These are phyloP conservation scores for Myrmophylax atrothorax DNA, from an alignment of 2,113 vertebrate species.

Conservation along the genomic window DNA sequence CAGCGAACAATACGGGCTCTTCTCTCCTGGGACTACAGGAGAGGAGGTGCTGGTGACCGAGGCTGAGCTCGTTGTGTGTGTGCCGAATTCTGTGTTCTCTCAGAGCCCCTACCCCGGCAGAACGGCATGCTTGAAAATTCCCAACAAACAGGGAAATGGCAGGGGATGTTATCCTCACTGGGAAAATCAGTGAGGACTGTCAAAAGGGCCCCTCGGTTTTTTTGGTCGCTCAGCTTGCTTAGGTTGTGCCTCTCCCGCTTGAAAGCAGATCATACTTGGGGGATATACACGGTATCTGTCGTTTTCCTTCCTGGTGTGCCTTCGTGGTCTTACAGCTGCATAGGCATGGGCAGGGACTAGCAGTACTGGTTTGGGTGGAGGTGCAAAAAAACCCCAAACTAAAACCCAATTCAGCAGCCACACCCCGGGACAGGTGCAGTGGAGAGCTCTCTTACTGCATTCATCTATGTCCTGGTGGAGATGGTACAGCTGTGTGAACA, in stretches of 20 bases:
- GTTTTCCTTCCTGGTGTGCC: neutral
- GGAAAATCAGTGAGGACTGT: neutral
- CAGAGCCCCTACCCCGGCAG: neutral
- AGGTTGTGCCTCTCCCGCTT: rapidly evolving
- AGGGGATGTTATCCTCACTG: neutral
- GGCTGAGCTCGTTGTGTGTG: neutral
- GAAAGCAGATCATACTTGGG: neutral
- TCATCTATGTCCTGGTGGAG: neutral
- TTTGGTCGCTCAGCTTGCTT: neutral
- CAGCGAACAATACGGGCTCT: neutral
- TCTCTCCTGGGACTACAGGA: neutral
- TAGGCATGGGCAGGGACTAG: neutral
- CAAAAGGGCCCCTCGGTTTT: neutral
- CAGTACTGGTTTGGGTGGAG: neutral
- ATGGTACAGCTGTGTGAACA: neutral
- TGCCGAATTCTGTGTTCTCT: neutral
- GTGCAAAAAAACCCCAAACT: neutral
- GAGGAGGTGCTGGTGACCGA: neutral
- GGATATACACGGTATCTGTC: neutral
- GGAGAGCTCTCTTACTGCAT: neutral
- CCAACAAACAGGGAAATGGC: neutral
- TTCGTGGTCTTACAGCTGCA: neutral
- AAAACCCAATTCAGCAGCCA: neutral
- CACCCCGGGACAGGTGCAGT: neutral
- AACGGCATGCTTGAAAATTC: neutral